Evolutionary conservation across 2,113 vertebrate species (phyloP).

Genomic region (Phalacrocorax pelagicus): DNA sequence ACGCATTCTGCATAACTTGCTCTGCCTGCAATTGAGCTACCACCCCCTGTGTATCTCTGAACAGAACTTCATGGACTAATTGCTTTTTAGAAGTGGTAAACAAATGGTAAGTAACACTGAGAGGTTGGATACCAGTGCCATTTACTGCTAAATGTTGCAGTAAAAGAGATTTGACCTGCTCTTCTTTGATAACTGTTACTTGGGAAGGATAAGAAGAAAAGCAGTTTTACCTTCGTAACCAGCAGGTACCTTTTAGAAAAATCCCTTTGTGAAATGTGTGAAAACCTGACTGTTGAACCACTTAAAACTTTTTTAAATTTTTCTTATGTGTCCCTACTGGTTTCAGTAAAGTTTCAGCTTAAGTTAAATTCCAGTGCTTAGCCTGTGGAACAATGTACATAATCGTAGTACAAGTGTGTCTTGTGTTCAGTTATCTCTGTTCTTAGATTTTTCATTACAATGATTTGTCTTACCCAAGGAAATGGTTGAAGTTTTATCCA

Average conservation of each 20-base stretch:
- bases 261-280: background rate
- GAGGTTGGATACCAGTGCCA: background rate
- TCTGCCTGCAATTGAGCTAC: background rate
- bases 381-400: background rate
- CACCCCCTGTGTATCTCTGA: background rate
- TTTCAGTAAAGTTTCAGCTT: background rate
- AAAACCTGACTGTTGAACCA: background rate
- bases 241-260: background rate
- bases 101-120: background rate
- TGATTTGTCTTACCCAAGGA: background rate
- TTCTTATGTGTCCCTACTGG: background rate
- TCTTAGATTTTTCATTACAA: background rate
- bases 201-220: background rate
- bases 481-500: background rate
- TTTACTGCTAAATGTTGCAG: background rate
- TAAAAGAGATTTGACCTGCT: background rate
- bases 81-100: background rate
- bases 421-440: background rate
- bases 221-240: background rate
- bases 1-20: background rate
- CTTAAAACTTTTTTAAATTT: background rate
- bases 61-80: background rate
- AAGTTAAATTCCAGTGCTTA: background rate
- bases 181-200: background rate
- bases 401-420: background rate